A percentile compares a stretch with the other conserved stretches of the same genome.
phyloP scores from a whole-genome alignment of 2,888 invertebrate species.

The Drosophila incognita region DNA sequence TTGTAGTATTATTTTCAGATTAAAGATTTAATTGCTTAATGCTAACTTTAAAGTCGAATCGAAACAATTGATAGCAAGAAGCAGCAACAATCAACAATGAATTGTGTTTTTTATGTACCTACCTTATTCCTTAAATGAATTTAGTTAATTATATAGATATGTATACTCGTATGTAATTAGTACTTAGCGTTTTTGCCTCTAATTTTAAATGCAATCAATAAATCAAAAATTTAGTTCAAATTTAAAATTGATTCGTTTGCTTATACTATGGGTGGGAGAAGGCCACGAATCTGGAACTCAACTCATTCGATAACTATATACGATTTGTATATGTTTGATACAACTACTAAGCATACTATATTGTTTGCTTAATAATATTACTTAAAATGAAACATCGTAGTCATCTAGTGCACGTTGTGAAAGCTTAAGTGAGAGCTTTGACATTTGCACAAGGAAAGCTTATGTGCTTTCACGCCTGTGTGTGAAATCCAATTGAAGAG shows the following conservation, averaged over 20 bases:
- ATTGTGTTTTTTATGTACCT: conserved; percentile 63
- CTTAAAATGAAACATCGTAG: not conserved
- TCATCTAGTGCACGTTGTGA: not conserved
- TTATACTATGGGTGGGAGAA: not conserved
- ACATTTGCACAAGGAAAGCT: not conserved
- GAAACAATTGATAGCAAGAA: conserved; percentile 14
- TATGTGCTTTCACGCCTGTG: not conserved
- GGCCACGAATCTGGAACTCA: not conserved
- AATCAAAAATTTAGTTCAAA: conserved; percentile 51
- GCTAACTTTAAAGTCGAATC: not conserved
- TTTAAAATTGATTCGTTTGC: not conserved
- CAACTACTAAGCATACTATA: not conserved
- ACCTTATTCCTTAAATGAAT: conserved; percentile 57
- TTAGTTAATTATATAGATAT: conserved; percentile 44
- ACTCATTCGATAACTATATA: not conserved
- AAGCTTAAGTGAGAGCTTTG: not conserved
- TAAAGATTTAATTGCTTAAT: not conserved
- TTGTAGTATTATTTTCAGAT: conserved; percentile 47
- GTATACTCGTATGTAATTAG: conserved; percentile 40
- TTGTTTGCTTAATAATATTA: not conserved
- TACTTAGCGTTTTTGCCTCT: conserved; percentile 51
- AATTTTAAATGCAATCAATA: conserved; percentile 63
- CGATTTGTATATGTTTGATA: not conserved
- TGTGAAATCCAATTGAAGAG: not conserved
- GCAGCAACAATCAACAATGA: conserved; percentile 45